phyloP scores from a whole-genome alignment of 2,888 invertebrate genomes.

The Nineta flava region DNA sequence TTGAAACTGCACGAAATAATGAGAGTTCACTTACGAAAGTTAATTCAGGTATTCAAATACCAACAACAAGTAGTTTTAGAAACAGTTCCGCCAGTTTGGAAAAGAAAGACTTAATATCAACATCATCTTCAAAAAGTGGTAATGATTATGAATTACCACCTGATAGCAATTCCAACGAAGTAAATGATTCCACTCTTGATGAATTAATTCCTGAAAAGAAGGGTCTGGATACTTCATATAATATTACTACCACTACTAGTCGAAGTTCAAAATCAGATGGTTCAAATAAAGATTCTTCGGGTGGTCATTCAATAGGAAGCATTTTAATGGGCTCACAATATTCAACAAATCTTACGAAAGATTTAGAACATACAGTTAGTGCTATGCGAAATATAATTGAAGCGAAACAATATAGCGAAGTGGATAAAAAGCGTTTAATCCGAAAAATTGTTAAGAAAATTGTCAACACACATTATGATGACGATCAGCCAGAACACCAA shows the following conservation, averaged over 20 bases:
- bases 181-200: too few relatives aligned
- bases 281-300: slow-evolving; percentile 5
- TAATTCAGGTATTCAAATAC: not conserved
- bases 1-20: too few relatives aligned
- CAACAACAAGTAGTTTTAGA: slow-evolving; percentile 47
- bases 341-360: slow-evolving; percentile 29
- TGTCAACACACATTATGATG: slow-evolving; percentile 38
- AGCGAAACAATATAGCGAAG: slow-evolving; percentile 38
- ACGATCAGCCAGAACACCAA: slow-evolving; percentile 25
- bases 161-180: too few relatives aligned
- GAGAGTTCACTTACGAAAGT: too few relatives aligned
- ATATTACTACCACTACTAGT: too few relatives aligned
- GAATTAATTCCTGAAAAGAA: too few relatives aligned
- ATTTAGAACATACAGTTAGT: slow-evolving; percentile 44
- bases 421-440: slow-evolving; percentile 43
- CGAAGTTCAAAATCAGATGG: not conserved
- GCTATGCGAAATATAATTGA: slow-evolving; percentile 41
- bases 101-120: slow-evolving; percentile 1
- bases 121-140: not conserved
- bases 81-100: slow-evolving; percentile 39
- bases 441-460: slow-evolving; percentile 47
- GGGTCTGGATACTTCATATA: too few relatives aligned
- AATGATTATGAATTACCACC: slow-evolving; percentile 1
- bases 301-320: not conserved
- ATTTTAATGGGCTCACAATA: slow-evolving; percentile 10